These are phyloP conservation scores for Caenorhabditis sp. DNA, from an alignment of 2,888 invertebrate species.

Conservation along the genomic window DNA sequence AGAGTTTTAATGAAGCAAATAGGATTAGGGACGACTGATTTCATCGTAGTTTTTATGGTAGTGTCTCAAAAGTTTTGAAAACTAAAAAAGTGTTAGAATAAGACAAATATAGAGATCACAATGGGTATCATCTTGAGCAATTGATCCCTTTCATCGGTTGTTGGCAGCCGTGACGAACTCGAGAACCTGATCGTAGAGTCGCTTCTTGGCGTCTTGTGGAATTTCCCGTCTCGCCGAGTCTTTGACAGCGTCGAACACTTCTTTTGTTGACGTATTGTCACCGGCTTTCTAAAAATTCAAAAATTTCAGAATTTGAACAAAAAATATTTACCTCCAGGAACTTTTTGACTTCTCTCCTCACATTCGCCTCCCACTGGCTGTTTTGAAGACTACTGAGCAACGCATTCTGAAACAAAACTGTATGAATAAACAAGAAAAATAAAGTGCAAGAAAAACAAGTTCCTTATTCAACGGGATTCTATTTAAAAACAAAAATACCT, in stretches of 20 bases:
- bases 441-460: too few relatives aligned
- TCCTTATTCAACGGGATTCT: too few relatives aligned
- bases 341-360: slow-evolving; percentile 55
- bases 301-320: not conserved
- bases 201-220: slow-evolving; percentile 58
- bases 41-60: not conserved
- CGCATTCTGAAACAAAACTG: slow-evolving; percentile 29
- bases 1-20: slow-evolving; percentile 1
- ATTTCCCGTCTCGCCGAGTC: slow-evolving; percentile 57
- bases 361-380: slow-evolving; percentile 54
- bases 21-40: slow-evolving; percentile 9
- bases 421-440: too few relatives aligned
- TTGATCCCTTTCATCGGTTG: slow-evolving; percentile 2
- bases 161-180: slow-evolving; percentile 54
- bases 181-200: slow-evolving; percentile 59
- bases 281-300: slow-evolving; percentile 46
- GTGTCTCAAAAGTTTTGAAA: not conserved
- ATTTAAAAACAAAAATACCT: slow-evolving; percentile 31
- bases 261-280: slow-evolving; percentile 47
- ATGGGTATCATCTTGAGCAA: not conserved
- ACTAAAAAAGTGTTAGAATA: not conserved
- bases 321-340: slow-evolving; percentile 42
- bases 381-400: slow-evolving; percentile 46
- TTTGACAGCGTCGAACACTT: slow-evolving; percentile 62
- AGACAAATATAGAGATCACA: slow-evolving; percentile 20